Evolutionary conservation across 2,888 invertebrate genomes (phyloP).

Genomic region (Coleophora flavipennella): DNA sequence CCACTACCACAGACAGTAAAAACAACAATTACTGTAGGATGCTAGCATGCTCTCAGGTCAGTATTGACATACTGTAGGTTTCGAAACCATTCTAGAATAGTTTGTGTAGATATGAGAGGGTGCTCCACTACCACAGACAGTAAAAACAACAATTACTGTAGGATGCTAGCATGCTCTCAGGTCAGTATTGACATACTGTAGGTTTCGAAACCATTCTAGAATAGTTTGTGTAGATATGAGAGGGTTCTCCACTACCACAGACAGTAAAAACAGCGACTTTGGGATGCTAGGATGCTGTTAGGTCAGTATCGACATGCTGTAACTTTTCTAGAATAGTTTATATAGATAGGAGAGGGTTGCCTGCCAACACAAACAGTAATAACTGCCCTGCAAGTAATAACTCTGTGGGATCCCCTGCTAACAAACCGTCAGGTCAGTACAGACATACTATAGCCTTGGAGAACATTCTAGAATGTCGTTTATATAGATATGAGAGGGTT

Average conservation of each 20-base stretch:
- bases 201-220: too few species aligned
- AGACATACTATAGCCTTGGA: too few species aligned
- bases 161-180: slow-evolving; percentile 86
- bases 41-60: slow-evolving; percentile 86
- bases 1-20: too few species aligned
- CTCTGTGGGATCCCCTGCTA: slow-evolving; percentile 86
- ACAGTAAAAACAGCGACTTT: slow-evolving; percentile 86
- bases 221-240: slow-evolving; percentile 78
- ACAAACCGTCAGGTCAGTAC: slow-evolving; percentile 80
- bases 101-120: slow-evolving; percentile 96
- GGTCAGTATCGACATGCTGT: too few species aligned
- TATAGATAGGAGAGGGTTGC: slow-evolving; percentile 95
- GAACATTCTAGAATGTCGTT: too few species aligned
- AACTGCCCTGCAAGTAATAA: too few species aligned
- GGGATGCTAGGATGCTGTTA: slow-evolving; percentile 88
- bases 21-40: slow-evolving; percentile 86
- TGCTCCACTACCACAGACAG: slow-evolving; percentile 87
- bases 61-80: too few species aligned
- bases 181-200: slow-evolving; percentile 32
- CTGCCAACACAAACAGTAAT: too few species aligned
- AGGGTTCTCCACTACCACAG: slow-evolving; percentile 86
- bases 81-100: too few species aligned
- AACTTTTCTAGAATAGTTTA: too few species aligned
- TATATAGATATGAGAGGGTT: too few species aligned
- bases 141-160: slow-evolving; percentile 85